Evolutionary conservation across 2,113 vertebrate species (phyloP), one percentile per base, ranked within the genome.

Genomic region (Isurus oxyrinchus): DNA sequence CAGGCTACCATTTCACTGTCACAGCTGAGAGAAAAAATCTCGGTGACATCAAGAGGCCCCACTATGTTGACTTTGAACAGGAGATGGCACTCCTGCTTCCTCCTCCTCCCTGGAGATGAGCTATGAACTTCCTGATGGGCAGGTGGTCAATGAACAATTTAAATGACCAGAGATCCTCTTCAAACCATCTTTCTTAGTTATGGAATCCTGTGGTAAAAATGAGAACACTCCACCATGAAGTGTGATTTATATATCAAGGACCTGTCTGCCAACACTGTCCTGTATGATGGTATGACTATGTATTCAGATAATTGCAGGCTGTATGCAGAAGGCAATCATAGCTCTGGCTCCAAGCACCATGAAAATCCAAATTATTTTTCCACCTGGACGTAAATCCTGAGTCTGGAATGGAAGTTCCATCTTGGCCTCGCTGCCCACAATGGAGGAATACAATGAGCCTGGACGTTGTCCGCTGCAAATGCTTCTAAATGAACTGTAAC

Each of bases 271-370:
- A 99, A 99, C 98, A 99, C 99, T 0, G 99, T 99, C 97, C 98
- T 99, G 98, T 99, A 99, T 81, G 99, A 99, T 40, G 99, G 99
- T 96, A 99, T 99, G 98, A 99, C 99, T 97, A 99, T 99, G 99
- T 99, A 99, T 98, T 99, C 99, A 0, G 99, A 99, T 98, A 63
- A 99, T 99, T 0, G 99, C 99, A 0, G 99, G 99, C 98, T 98
- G 99, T 97, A 99, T 99, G 99, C 99, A 99, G 98, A 99, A 99
- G 98, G 99, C 99, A 97, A 99, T 99, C 97, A 99, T 99, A 88
- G 98, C 99, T 97, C 98, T 99, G 98, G 99, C 99, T 93, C 99
- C 99, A 97, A 99, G 99, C 98, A 99, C 99, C 84, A 99, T 99
- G 99, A 99, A 99, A 98, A 99, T 99, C 97, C 97, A 99, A 99